These are phyloP conservation scores for Leptodactylus fallax DNA, from an alignment of 2,797 vertebrate species.

Conservation along the genomic window DNA sequence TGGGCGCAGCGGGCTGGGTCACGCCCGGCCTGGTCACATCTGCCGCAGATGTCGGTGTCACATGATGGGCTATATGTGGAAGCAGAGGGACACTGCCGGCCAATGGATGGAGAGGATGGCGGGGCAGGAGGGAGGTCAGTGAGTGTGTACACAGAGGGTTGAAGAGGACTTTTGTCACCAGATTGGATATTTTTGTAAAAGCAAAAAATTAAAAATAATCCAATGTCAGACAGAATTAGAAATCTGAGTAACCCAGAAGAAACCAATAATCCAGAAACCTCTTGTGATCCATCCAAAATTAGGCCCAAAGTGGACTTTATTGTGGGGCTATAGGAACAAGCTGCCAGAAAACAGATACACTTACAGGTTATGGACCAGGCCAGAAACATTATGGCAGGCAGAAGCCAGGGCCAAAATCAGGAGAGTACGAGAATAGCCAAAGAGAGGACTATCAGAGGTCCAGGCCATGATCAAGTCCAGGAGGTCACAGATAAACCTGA, in stretches of 20 bases:
- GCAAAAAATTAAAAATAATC: neutral
- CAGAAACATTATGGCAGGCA: too few species aligned
- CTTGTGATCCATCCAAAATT: neutral
- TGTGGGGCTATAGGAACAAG: too few species aligned
- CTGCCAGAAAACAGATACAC: too few species aligned
- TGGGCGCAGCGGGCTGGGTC: neutral
- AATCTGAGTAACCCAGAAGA: neutral
- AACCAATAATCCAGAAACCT: neutral
- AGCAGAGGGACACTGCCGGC: neutral
- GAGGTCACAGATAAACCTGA: too few species aligned
- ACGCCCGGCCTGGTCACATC: neutral
- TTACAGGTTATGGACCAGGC: too few species aligned
- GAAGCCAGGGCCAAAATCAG: too few species aligned
- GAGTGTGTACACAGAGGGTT: neutral
- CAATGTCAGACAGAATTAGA: neutral
- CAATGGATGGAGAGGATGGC: neutral
- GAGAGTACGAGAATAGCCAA: too few species aligned
- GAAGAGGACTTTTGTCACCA: neutral
- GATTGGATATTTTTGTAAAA: neutral
- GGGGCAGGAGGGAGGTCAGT: neutral
- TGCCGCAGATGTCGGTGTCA: neutral
- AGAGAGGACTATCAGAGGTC: too few species aligned
- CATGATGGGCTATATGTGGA: neutral
- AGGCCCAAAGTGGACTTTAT: too few species aligned
- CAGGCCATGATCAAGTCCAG: too few species aligned